phyloP scores from a whole-genome alignment of 2,113 vertebrate genomes.

The Cairina moschata region DNA sequence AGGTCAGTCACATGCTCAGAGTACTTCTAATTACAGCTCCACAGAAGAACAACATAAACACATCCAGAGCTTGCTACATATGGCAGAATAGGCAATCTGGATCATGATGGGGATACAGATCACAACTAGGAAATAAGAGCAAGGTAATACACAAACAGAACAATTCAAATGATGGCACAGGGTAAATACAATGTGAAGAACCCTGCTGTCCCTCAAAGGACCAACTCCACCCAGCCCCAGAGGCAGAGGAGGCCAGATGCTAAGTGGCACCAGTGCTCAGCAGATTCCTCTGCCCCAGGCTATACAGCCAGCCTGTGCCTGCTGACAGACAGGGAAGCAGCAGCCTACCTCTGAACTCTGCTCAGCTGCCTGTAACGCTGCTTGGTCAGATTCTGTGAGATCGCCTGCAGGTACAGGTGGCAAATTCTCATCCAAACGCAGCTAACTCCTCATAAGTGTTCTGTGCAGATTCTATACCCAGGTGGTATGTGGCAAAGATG shows the following conservation, averaged over 20 bases:
- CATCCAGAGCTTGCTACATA: constrained; percentile 5
- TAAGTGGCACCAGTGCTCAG: not conserved
- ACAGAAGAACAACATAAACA: not conserved
- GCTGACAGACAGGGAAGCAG: not conserved
- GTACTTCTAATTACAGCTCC: constrained; percentile 45
- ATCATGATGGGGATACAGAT: not conserved
- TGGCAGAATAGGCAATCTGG: not conserved
- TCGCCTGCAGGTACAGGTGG: not conserved
- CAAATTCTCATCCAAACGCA: not conserved
- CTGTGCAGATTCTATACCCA: not conserved
- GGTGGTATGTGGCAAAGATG: not conserved
- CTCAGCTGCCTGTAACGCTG: not conserved
- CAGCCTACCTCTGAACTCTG: not conserved
- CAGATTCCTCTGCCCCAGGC: not conserved
- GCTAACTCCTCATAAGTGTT: not conserved
- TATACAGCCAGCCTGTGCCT: not conserved
- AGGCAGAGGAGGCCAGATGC: not conserved
- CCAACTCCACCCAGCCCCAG: not conserved
- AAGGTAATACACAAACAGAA: not conserved
- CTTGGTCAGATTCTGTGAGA: rapidly evolving
- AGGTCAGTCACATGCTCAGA: constrained; percentile 14
- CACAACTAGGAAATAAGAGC: not conserved
- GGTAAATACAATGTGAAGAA: not conserved
- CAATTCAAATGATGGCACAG: not conserved
- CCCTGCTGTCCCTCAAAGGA: not conserved